phyloP scores from a whole-genome alignment of 2,888 invertebrate genomes.

The Napeogenes sylphis region DNA sequence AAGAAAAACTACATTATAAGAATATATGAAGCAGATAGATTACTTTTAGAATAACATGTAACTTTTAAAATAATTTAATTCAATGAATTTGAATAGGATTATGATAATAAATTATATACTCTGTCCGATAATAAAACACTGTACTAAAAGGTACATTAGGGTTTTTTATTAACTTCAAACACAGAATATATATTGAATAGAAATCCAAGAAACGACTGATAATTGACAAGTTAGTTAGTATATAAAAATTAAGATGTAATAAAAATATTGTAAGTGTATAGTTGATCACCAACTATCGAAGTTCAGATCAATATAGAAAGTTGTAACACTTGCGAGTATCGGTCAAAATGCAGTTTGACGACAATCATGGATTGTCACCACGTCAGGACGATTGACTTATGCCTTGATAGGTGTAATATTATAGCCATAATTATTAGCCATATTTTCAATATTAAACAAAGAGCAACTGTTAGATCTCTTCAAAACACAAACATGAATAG shows the following conservation, averaged over 20 bases:
- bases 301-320: conserved; percentile 54
- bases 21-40: no score
- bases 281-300: conserved; percentile 21
- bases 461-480: conserved; percentile 15
- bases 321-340: conserved; percentile 51
- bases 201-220: no score
- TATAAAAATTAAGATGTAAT: neutral
- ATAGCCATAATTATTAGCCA: neutral
- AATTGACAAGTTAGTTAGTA: no score
- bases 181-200: no score
- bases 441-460: conserved; percentile 15
- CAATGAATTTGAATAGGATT: no score
- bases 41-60: no score
- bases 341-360: conserved; percentile 29
- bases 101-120: no score
- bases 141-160: no score
- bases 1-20: no score
- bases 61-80: no score
- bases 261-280: conserved; percentile 32
- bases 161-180: no score
- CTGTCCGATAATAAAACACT: no score
- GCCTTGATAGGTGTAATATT: neutral
- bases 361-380: conserved; percentile 37
- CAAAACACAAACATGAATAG: conserved; percentile 28
- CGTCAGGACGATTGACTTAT: conserved; percentile 39